A percentile compares a stretch with the other conserved stretches of the same genome.
These are phyloP conservation scores for Drosophila kanekoi DNA, from an alignment of 2,888 invertebrate species.

Conservation along the genomic window DNA sequence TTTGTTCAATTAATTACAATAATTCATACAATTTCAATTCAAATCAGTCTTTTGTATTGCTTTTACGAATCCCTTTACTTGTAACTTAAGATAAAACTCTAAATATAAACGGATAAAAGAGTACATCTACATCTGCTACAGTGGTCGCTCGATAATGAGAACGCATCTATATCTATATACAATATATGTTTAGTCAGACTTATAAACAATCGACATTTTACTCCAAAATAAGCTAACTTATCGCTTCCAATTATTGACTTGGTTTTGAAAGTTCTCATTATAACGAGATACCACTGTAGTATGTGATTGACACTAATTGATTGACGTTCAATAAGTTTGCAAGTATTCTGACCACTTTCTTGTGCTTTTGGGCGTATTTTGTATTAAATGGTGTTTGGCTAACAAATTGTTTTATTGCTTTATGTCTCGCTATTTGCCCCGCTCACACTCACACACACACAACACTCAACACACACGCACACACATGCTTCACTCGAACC, in stretches of 20 bases:
- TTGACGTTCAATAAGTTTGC: slow-evolving; percentile 18
- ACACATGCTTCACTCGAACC: slow-evolving; percentile 53
- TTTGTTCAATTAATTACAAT: neutral
- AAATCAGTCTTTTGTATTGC: neutral
- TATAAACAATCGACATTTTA: too few species aligned
- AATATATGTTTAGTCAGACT: too few species aligned
- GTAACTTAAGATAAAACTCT: too few species aligned
- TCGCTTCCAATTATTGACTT: too few species aligned
- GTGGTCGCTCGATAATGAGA: too few species aligned
- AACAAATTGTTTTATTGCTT: slow-evolving; percentile 72
- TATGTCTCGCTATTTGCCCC: slow-evolving; percentile 48
- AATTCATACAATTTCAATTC: neutral
- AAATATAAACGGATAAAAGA: too few species aligned
- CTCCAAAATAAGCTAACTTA: too few species aligned
- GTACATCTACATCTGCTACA: too few species aligned
- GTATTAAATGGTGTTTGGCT: slow-evolving; percentile 51
- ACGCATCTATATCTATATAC: too few species aligned
- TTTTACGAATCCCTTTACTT: too few species aligned
- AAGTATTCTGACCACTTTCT: slow-evolving; percentile 25
- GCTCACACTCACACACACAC: slow-evolving; percentile 28
- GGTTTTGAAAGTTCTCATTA: neutral
- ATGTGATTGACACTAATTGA: too few species aligned
- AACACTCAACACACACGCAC: slow-evolving; percentile 19
- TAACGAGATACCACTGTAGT: neutral
- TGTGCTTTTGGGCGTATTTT: slow-evolving; percentile 46